Conservation (phyloP, 1,140 invertebrate species). For the Diprion similis region DNA sequence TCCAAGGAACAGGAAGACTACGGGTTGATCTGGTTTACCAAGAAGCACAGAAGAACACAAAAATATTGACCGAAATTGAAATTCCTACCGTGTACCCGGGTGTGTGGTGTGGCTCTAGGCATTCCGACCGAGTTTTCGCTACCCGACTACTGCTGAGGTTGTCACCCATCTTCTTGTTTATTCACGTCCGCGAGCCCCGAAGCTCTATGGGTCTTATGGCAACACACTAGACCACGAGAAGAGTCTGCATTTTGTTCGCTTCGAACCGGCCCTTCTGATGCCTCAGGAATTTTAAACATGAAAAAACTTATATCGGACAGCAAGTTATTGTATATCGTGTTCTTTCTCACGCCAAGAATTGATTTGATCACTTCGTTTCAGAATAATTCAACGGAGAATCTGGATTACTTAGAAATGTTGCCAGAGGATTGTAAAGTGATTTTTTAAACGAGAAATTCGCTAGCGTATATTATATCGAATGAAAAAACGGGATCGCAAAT, state of each 20-base stretch:
- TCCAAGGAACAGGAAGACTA: neutral
- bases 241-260: slow-evolving; percentile 3
- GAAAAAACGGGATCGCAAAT: no score
- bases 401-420: no score
- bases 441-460: no score
- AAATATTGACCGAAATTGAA: slow-evolving; percentile 8
- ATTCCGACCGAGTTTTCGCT: neutral
- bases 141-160: neutral
- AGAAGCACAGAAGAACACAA: neutral
- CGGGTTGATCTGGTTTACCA: neutral
- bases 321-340: neutral
- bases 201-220: neutral
- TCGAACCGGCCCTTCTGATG: neutral
- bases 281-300: neutral
- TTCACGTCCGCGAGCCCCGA: neutral
- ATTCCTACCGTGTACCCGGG: neutral
- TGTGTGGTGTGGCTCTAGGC: neutral
- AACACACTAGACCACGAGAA: neutral
- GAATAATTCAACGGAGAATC: no score
- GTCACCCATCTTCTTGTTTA: slow-evolving; percentile 3
- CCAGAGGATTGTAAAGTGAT: no score
- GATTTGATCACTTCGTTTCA: no score
- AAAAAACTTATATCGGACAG: neutral
- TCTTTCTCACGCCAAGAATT: no score
- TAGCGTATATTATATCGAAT: no score